Base-by-base conservation (phyloP, 1,140 invertebrate genomes). In the Ceratina japonica region DNA sequence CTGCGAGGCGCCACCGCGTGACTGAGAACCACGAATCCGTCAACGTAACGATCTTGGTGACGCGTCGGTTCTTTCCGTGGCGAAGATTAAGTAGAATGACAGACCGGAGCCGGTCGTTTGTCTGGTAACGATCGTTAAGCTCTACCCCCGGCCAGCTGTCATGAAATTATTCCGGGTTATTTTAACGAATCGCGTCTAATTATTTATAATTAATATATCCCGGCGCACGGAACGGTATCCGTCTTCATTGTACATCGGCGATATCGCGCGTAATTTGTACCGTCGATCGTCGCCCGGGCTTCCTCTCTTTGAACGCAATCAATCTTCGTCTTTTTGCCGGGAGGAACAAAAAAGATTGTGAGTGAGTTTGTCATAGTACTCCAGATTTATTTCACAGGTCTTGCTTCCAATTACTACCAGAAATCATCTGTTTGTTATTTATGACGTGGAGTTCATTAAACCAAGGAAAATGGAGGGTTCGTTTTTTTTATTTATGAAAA, bases 31-130 rank as follows among this genome's bases (percentile, higher is more conserved):
- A 75, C 77, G 79, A 83, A 90, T 90, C 86, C 91, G 90, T 92
- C 91, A 92, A 82, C 84, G 80, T 92, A 92, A 92, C 90, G 91
- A 92, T 90, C 91, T 92, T 85, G 89, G 86, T 91, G 91, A 92
- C 91, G 89, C 89, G 89, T 72, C 72, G 87, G 88, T 92, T 91
- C 91, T 89, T 90, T 75, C 69, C 76, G 62, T 77, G 24, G 59
- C 65, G 76, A 81, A 77, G 79, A 83, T 71, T 78, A 86, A 84
- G 79, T 69, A 80, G 82, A 76, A 73, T 61, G 81, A 82, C 16
- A 58, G 65, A 75, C 68, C 51, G 44, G 27, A 54, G 22, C 37
- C 54, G 77, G 73, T 70, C 75, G 85, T 84, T 87, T 83, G 76
- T 72, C 61, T 79, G 80, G 70, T 49, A 76, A 44, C 65, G 84